Base-by-base conservation (phyloP, 2,113 vertebrate genomes). In the Plectropomus leopardus region DNA sequence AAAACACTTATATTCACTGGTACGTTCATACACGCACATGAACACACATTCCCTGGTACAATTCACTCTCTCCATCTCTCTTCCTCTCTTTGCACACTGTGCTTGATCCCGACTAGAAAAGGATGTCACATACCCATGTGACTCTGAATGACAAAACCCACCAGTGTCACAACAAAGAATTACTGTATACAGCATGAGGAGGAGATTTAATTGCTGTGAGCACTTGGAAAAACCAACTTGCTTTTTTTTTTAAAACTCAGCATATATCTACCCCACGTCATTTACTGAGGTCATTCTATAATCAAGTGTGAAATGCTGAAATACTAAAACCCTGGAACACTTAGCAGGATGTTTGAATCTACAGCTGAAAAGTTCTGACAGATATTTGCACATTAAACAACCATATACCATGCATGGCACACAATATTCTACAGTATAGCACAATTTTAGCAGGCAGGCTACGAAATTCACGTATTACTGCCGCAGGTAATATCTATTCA, bases 1-100 rank as follows among this genome's bases (percentile, higher is more conserved):
- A 76, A 86, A 80, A 71, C 68, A 82, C 58, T 59, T 34, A 80
- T 21, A 77, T 75, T 78, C 66, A 68, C 32, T 67, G 42, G 58
- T 45, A 45, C 16, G 17, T 48, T 78, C 68, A 71, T 58, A n/a
- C 58, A 60, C 32, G 34, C 73, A 21, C 36, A 61, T 28, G 63
- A 58, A 72, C 72, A 77, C 71, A 64, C 65, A 79, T 45, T 54
- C 30, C 60, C 45, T 68, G 61, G n/a, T 58, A 51, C 47, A 58
- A 68, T 80, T 73, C 68, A 30, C 50, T 59, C 59, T 36, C 8
- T 40, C 36, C 40, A 10, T 71, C 42, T 51, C 60, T 75, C 44
- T 55, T 45, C 67, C 45, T 73, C 36, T 36, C 36, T 71, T 51
- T 61, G 66, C 16, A 17, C 58, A 30, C 59, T 26, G 23, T 32